Evolutionary conservation across 2,888 invertebrate species (phyloP), one percentile per base, ranked within the genome.

Genomic region (Lasioglossum marginatum): DNA sequence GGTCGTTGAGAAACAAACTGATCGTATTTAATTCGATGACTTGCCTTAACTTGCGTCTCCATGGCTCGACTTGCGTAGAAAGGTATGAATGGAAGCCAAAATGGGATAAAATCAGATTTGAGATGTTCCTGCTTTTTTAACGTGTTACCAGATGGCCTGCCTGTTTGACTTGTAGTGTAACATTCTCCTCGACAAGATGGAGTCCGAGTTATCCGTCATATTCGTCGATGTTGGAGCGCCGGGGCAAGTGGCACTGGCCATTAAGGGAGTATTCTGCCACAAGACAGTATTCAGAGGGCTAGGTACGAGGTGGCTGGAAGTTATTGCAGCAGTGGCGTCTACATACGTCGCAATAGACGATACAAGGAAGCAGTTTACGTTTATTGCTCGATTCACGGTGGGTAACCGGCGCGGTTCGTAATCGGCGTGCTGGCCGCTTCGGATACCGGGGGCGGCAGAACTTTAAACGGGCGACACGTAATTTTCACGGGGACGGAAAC

Each of bases 381-480:
- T 76, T 57, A 52, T 73, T 68, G 40, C 37, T 31, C 27, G 78
- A 81, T 78, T 48, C 66, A 52, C 57, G 40, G 37, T 31, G 16
- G 60, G 23, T 10, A 10, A 75, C 40, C 34, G 34, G 60, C n/a
- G 80, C 23, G 81, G 75, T 75, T 66, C 40, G 85, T 80, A 85
- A 87, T 79, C 87, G 81, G 76, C 79, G 89, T 79, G 82, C 87
- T 87, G 82, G 81, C 82, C 79, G 76, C 45, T 77, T 72, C 76
- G 68, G 57, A 72, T 81, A 68, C 81, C 70, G 45, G 34, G 23
- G 31, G 37, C 71, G 79, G 78, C 79, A 70, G 75, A 85, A 89
- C 75, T 89, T 89, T 88, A 86, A 83, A 77, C 82, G 78, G 76
- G 63, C 83, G 89, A 72, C 83, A 82, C 86, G 86, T 89, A 89